Conservation (phyloP, 2,113 vertebrate species). For the Cinclus cinclus region DNA sequence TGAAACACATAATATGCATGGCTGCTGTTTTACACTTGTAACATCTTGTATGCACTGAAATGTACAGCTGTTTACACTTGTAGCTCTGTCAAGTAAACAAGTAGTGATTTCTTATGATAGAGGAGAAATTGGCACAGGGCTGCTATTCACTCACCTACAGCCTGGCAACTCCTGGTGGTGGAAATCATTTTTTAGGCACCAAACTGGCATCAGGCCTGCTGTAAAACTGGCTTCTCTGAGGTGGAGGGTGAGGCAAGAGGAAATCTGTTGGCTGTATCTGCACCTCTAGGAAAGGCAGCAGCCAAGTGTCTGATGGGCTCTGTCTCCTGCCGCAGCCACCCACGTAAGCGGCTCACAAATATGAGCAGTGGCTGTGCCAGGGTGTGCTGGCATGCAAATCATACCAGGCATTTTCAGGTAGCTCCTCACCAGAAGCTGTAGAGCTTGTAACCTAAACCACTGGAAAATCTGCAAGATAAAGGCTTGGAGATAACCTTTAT, state of each 20-base stretch:
- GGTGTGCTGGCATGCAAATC: rapidly evolving
- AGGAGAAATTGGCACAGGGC: constrained; percentile 20
- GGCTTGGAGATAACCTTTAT: background rate
- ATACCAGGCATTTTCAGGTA: background rate
- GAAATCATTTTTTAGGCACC: constrained; percentile 44
- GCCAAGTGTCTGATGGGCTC: background rate
- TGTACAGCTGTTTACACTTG: constrained; percentile 64
- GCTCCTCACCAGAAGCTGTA: background rate
- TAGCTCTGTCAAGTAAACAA: constrained; percentile 67
- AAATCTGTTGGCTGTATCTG: background rate
- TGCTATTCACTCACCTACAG: constrained; percentile 24
- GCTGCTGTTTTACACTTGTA: constrained; percentile 58
- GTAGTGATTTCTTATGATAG: constrained; percentile 48
- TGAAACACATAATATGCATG: constrained; percentile 27
- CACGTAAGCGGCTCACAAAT: background rate
- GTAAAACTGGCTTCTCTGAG: background rate
- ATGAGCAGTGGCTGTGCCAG: background rate
- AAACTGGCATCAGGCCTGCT: background rate
- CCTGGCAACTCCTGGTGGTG: constrained; percentile 36
- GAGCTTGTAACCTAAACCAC: background rate
- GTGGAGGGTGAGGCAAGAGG: background rate
- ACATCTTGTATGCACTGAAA: constrained; percentile 59
- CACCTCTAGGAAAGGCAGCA: background rate
- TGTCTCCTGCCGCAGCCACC: background rate
- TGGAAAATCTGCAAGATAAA: background rate